Conservation (phyloP, 2,113 vertebrate genomes). For the Podarcis raffonei region DNA sequence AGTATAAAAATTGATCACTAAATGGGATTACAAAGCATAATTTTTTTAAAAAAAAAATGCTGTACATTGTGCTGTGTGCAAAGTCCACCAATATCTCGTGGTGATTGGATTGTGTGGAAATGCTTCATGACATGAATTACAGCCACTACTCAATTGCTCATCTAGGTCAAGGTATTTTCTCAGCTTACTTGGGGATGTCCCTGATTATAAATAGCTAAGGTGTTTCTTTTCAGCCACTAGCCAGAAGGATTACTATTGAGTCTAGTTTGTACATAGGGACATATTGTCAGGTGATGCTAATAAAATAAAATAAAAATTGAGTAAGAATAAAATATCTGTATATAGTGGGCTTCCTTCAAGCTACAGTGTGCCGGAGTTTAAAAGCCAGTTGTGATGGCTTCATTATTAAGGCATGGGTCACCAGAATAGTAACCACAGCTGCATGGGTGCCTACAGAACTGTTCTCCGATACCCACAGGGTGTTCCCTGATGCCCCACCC, state of each 20-base stretch:
- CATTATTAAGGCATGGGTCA: too few species aligned
- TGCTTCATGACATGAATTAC: slow-evolving; percentile 1
- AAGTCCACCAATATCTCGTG: not conserved
- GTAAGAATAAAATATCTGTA: rapidly evolving
- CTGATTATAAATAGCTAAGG: slow-evolving; percentile 58
- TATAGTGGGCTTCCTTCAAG: not conserved
- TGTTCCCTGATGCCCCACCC: too few species aligned
- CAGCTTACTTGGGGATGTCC: slow-evolving; percentile 59
- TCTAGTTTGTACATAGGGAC: slow-evolving; percentile 21
- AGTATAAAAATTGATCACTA: not conserved
- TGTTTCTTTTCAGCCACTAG: slow-evolving; percentile 53
- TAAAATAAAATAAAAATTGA: slow-evolving; percentile 34
- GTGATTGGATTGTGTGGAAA: not conserved
- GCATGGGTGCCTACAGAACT: too few species aligned
- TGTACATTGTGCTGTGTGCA: not conserved
- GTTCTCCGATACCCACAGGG: too few species aligned
- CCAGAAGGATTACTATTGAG: slow-evolving; percentile 19
- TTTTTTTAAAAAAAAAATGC: too few species aligned
- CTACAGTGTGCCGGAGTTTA: not conserved
- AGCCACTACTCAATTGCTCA: slow-evolving; percentile 30
- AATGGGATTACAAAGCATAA: too few species aligned
- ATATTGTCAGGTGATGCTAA: slow-evolving; percentile 40
- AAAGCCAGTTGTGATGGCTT: not conserved
- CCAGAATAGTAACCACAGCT: too few species aligned
- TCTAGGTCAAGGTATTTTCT: slow-evolving; percentile 45